Evolutionary conservation across 2,113 vertebrate species (phyloP).

Genomic region (Lepus timidus): DNA sequence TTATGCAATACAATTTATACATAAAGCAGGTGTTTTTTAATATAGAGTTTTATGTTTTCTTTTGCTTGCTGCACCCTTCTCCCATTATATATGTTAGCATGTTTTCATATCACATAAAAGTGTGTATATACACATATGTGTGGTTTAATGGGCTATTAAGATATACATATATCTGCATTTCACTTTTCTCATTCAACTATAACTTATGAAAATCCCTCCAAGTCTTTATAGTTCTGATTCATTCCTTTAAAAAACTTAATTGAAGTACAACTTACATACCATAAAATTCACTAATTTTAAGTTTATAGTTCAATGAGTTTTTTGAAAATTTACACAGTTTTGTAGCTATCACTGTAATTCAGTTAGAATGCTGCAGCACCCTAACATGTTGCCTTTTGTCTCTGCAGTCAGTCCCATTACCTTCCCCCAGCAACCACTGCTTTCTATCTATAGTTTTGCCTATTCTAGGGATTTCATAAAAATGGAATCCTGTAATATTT

Average conservation of each 20-base stretch:
- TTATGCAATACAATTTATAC: conserved; percentile 3
- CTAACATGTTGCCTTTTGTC: not conserved
- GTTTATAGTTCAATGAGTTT: not conserved
- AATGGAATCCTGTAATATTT: conserved; percentile 7
- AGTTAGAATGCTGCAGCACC: not conserved
- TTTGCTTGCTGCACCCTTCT: not conserved
- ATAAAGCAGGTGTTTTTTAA: not conserved
- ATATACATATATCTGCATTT: conserved; percentile 29
- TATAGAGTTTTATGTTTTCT: not conserved
- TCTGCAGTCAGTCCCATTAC: not conserved
- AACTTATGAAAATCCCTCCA: too few species aligned
- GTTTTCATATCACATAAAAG: not conserved
- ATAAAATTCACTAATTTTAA: conserved; percentile 29
- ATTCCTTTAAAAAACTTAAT: conserved; percentile 10
- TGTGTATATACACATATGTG: not conserved
- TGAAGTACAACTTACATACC: not conserved
- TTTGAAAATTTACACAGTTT: conserved; percentile 26
- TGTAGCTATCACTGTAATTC: not conserved
- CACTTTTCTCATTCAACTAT: conserved; percentile 17
- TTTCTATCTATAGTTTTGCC: conserved; percentile 26
- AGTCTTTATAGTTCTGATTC: conserved; percentile 8
- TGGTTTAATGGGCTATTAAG: not conserved
- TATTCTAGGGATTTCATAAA: conserved; percentile 22
- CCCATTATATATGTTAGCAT: not conserved
- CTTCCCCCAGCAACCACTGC: not conserved